A percentile compares a stretch with the other conserved stretches of the same genome.
These are phyloP conservation scores for Sternarchorhynchus goeldii DNA, from an alignment of 2,797 vertebrate genomes.

Conservation along the genomic window DNA sequence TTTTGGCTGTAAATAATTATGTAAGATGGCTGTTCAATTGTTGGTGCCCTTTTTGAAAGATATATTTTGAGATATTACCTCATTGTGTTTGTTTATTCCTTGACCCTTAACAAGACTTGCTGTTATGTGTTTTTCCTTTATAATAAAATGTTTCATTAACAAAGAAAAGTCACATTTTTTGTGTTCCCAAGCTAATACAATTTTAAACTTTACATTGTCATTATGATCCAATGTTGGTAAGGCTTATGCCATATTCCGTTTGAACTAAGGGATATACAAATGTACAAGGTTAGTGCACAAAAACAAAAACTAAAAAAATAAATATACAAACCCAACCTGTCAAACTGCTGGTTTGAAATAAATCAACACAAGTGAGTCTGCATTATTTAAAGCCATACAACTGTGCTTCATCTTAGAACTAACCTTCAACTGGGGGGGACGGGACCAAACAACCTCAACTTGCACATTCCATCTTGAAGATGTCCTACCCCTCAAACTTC, in stretches of 20 bases:
- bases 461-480: neutral
- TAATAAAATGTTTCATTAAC: slow-evolving; percentile 82
- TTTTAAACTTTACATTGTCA: no score
- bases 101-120: slow-evolving; percentile 77
- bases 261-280: neutral
- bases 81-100: slow-evolving; percentile 72
- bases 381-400: neutral
- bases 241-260: neutral
- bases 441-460: slow-evolving; percentile 7
- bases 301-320: no score
- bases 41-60: slow-evolving; percentile 69
- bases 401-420: slow-evolving; percentile 1
- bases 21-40: slow-evolving; percentile 72
- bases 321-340: no score
- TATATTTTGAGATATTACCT: slow-evolving; percentile 78
- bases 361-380: neutral
- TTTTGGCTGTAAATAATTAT: slow-evolving; percentile 75
- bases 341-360: no score
- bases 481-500: neutral
- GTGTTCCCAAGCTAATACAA: slow-evolving; percentile 13
- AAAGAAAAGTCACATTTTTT: slow-evolving; percentile 57
- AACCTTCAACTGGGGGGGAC: neutral
- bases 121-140: slow-evolving; percentile 85
- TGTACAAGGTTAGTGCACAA: no score
- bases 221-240: neutral